Evolutionary conservation across 2,888 invertebrate species (phyloP), one percentile per base, ranked within the genome.

Genomic region (Cartodere bifasciata): DNA sequence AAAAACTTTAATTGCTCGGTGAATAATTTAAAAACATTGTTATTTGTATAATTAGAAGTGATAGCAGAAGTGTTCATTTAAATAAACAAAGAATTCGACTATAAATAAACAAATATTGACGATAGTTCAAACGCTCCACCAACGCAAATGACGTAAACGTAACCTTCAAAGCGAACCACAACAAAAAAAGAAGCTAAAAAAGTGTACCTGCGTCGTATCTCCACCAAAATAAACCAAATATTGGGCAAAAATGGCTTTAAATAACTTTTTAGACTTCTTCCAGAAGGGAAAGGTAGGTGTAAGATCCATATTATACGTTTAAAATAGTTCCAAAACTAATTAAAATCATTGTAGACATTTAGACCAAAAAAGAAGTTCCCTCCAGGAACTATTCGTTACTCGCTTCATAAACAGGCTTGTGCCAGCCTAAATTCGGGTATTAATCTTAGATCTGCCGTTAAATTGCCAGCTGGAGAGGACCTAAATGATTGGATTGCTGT

Each of bases 401-500:
- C 85, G 29, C 64, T 91, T 15, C 84, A 90, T 53, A 90, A 90
- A 57, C 85, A 87, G 49, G 90, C 90, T 0, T 84, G 87, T 56
- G 90, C 90, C 9, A 88, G 87, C 30, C 62, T 91, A 11, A 84
- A 83, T 58, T 85, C 88, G 2, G 90, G 90, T 3, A 79, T 90
- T 35, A 88, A 91, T 64, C 66, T 91, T 35, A 68, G 81, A 37
- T 62, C 67, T 28, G 87, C 81, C 2, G 91, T 91, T 1, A 75
- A 76, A 51, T 60, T 91, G 37, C 90, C 90, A 2, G 70, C 72
- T 15, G 79, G 79, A 4, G 90, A 91, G 61, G 82, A 84, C 55
- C 58, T 82, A 29, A 84, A 86, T 49, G 91, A 91, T 56, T 91
- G 91, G 91, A 70, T 88, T 21, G 90, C 90, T 11, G 90, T 91